phyloP scores from a whole-genome alignment of 2,888 invertebrate genomes.

The Trachelus iudaicus region DNA sequence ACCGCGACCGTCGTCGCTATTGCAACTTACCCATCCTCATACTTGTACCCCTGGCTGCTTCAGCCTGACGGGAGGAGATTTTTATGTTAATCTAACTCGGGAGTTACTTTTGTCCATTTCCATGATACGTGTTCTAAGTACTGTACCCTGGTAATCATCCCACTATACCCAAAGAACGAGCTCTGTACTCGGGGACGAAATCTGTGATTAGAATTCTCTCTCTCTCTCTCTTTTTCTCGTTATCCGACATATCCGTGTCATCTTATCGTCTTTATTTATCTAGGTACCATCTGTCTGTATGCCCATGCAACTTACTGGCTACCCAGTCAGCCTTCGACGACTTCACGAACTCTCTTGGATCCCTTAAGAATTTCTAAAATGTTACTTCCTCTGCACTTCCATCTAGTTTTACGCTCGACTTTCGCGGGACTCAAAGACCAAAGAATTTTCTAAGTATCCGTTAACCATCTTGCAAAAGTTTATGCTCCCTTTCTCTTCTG shows the following conservation, averaged over 20 bases:
- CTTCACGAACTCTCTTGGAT: background rate
- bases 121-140: background rate
- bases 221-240: background rate
- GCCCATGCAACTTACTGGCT: background rate
- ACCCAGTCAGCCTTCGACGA: background rate
- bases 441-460: background rate
- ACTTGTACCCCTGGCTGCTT: background rate
- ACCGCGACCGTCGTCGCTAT: constrained; percentile 16
- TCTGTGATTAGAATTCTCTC: background rate
- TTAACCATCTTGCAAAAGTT: background rate
- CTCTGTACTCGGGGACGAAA: background rate
- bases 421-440: background rate
- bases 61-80: background rate
- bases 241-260: background rate
- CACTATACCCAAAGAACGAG: background rate
- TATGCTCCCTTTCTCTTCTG: background rate
- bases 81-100: background rate
- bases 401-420: background rate
- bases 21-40: constrained; percentile 7
- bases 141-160: background rate
- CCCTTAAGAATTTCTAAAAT: background rate
- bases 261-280: background rate
- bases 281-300: background rate
- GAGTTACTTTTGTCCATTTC: background rate
- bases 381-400: background rate